Evolutionary conservation across 2,797 vertebrate species (phyloP).

Genomic region (Lacerta viridis): DNA sequence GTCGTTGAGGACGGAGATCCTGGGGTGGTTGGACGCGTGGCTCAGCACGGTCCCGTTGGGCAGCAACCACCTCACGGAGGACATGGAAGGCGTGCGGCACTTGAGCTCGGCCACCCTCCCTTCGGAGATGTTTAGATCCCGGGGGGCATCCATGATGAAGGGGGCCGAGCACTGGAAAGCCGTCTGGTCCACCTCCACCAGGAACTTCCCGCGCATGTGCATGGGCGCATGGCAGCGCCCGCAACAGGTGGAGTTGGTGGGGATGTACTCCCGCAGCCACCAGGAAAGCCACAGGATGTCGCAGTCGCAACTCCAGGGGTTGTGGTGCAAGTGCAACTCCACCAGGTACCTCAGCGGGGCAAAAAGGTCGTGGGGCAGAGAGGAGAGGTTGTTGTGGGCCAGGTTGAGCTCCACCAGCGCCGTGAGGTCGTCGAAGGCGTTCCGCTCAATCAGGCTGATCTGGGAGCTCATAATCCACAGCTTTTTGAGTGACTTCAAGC

Average conservation of each 20-base stretch:
- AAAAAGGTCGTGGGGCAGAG: conserved; percentile 96
- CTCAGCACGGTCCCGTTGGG: conserved; percentile 94
- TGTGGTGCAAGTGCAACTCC: conserved; percentile 97
- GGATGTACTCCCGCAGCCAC: conserved; percentile 97
- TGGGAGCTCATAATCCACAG: conserved; percentile 99
- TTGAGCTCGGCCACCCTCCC: conserved; percentile 94
- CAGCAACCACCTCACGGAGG: conserved; percentile 94
- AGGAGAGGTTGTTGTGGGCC: conserved; percentile 97
- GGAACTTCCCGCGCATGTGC: conserved; percentile 92
- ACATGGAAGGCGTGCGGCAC: conserved; percentile 95
- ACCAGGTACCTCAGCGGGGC: conserved; percentile 94
- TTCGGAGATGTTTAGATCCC: conserved; percentile 95
- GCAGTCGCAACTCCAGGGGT: conserved; percentile 97
- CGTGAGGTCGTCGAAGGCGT: conserved; percentile 96
- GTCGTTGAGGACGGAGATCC: conserved; percentile 93
- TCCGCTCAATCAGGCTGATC: conserved; percentile 92
- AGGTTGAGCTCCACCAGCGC: conserved; percentile 96
- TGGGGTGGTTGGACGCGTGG: conserved; percentile 92
- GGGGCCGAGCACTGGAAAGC: conserved; percentile 96
- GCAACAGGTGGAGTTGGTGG: conserved; percentile 97
- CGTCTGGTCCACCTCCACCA: conserved; percentile 95
- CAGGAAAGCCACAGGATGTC: conserved; percentile 96
- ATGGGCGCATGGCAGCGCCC: conserved; percentile 93
- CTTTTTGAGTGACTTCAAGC: conserved; percentile 93
- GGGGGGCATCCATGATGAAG: conserved; percentile 94